These are phyloP conservation scores for Laspeyria flexula DNA, from an alignment of 2,888 invertebrate genomes.

Conservation along the genomic window DNA sequence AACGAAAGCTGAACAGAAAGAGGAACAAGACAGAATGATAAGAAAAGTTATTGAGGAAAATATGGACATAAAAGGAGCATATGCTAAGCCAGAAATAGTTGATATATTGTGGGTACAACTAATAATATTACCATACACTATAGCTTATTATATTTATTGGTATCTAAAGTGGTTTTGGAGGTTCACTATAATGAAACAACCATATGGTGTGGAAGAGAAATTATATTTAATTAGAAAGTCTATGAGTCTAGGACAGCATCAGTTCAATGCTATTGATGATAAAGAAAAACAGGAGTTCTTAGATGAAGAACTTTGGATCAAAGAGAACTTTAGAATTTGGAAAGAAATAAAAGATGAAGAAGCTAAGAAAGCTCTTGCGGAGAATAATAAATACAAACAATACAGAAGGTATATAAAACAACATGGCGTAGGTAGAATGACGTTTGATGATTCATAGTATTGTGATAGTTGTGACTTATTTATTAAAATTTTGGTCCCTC, in stretches of 20 bases:
- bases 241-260: conserved; percentile 90
- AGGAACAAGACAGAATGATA: conserved; percentile 93
- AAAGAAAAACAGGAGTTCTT: conserved; percentile 90
- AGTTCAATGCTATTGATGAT: conserved; percentile 91
- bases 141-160: conserved; percentile 90
- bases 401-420: conserved; percentile 96
- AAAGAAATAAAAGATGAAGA: conserved; percentile 94
- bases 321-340: conserved; percentile 92
- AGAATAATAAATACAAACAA: conserved; percentile 94
- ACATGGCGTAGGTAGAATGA: conserved; percentile 95
- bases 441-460: conserved; percentile 91
- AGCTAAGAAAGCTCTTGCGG: conserved; percentile 93
- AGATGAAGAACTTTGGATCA: conserved; percentile 92
- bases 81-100: conserved; percentile 92
- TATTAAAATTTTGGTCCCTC: conserved; percentile 35
- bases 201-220: conserved; percentile 94
- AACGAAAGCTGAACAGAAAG: conserved; percentile 88
- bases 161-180: conserved; percentile 93
- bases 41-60: conserved; percentile 94
- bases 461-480: conserved; percentile 22
- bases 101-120: conserved; percentile 95
- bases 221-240: conserved; percentile 92
- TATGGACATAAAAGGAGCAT: conserved; percentile 97
- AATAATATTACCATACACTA: conserved; percentile 91
- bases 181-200: conserved; percentile 90